Conservation (phyloP, 2,113 vertebrate genomes). For the Chlorodrepanis virens region DNA sequence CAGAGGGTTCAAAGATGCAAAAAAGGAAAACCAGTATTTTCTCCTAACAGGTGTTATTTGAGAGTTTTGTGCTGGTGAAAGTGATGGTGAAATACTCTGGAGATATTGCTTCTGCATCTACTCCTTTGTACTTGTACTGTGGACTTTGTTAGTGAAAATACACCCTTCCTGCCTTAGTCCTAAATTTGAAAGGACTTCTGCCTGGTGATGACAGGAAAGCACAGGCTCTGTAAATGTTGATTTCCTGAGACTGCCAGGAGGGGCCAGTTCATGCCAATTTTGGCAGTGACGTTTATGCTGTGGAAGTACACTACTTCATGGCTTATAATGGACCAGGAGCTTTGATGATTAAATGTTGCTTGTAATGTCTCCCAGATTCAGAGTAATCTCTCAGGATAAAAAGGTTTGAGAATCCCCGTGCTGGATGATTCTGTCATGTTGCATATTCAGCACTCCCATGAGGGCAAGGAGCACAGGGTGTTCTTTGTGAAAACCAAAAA, state of each 20-base stretch:
- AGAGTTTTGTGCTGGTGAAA: neutral
- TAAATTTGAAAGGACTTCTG: slow-evolving; percentile 1
- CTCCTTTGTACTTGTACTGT: neutral
- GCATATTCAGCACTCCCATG: neutral
- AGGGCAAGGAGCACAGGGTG: neutral
- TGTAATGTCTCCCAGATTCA: neutral
- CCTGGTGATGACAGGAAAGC: slow-evolving; percentile 11
- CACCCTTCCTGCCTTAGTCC: slow-evolving; percentile 22
- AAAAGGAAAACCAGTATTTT: neutral
- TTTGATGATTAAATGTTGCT: neutral
- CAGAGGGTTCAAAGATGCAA: neutral
- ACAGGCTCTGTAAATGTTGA: neutral
- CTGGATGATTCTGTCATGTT: neutral
- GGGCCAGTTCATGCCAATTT: neutral
- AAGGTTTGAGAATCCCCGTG: neutral
- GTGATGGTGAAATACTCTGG: neutral
- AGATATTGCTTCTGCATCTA: neutral
- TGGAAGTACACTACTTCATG: neutral
- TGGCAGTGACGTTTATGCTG: neutral
- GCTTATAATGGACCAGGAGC: neutral
- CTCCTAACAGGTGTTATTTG: neutral
- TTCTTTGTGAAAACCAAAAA: neutral
- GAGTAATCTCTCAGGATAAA: neutral
- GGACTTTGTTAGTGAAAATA: neutral
- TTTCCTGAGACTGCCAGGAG: slow-evolving; percentile 22